phyloP scores from a whole-genome alignment of 2,113 vertebrate genomes.

The Antechinus stuartii region DNA sequence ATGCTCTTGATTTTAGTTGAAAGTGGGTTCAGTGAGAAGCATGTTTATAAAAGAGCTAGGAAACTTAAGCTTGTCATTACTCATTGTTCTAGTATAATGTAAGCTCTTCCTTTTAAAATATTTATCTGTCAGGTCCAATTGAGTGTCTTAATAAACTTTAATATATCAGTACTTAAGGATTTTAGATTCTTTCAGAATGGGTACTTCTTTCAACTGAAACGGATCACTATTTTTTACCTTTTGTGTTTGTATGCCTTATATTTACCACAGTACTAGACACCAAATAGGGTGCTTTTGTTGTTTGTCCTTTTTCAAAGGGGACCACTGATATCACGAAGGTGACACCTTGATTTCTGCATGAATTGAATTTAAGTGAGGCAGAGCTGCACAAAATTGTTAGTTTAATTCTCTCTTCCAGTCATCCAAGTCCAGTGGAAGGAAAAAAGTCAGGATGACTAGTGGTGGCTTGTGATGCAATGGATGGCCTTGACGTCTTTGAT shows the following conservation, averaged over 20 bases:
- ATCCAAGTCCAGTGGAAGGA: not conserved
- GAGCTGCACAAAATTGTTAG: not conserved
- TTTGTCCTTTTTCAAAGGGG: not conserved
- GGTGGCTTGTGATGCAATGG: not conserved
- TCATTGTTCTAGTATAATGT: not conserved
- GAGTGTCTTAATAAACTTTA: not conserved
- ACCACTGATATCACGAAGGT: not conserved
- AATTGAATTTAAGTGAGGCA: too few species aligned
- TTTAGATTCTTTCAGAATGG: not conserved
- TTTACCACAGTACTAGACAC: not conserved
- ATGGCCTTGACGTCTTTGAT: not conserved
- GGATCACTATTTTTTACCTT: not conserved
- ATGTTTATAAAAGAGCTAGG: not conserved
- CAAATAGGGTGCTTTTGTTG: not conserved
- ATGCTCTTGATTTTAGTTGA: constrained; percentile 31
- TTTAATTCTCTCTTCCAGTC: not conserved
- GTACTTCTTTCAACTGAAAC: not conserved
- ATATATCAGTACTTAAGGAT: not conserved
- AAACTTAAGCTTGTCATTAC: not conserved
- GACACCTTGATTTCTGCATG: not conserved
- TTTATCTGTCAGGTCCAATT: not conserved
- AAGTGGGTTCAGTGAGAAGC: constrained; percentile 27
- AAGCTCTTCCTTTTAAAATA: not conserved
- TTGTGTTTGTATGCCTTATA: not conserved
- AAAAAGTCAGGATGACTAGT: not conserved